These are phyloP conservation scores for Lithophane socia DNA, from an alignment of 2,888 invertebrate genomes.

Conservation along the genomic window DNA sequence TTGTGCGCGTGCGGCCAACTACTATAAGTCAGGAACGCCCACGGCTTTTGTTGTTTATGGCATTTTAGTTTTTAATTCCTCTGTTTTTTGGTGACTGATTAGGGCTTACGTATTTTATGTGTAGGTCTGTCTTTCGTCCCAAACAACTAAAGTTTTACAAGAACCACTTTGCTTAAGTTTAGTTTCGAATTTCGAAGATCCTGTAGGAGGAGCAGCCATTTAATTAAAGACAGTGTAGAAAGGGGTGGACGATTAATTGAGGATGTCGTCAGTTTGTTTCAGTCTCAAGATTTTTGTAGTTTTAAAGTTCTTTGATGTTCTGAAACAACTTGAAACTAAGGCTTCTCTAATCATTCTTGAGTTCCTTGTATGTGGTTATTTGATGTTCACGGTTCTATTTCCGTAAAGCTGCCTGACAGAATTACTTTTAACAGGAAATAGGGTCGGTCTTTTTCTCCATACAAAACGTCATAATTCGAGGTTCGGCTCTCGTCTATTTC, in stretches of 20 bases:
- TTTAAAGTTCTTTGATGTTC: slow-evolving; percentile 10
- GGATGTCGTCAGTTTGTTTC: slow-evolving; percentile 25
- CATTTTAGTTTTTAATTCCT: slow-evolving; percentile 64
- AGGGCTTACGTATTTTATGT: slow-evolving; percentile 10
- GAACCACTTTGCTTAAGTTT: slow-evolving; percentile 32
- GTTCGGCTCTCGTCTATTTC: too few relatives aligned
- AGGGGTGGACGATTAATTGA: slow-evolving; percentile 28
- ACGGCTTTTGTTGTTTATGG: slow-evolving; percentile 67
- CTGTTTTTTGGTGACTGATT: slow-evolving; percentile 43
- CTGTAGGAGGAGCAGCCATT: slow-evolving; percentile 33
- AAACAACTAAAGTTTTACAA: slow-evolving; percentile 27
- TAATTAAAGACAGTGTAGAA: slow-evolving; percentile 45
- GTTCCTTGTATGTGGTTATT: neutral
- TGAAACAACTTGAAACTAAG: slow-evolving; percentile 14
- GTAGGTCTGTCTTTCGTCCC: neutral
- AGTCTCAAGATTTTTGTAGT: slow-evolving; percentile 30
- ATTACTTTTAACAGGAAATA: too few relatives aligned
- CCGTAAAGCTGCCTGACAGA: too few relatives aligned
- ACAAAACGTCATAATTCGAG: too few relatives aligned
- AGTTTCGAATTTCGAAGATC: slow-evolving; percentile 44
- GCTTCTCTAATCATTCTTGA: neutral
- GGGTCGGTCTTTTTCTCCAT: too few relatives aligned
- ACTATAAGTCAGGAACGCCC: slow-evolving; percentile 68
- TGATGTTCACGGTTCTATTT: neutral
- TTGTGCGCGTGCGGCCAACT: slow-evolving; percentile 71